Conservation (phyloP, 2,113 vertebrate species). For the Indicator indicator region DNA sequence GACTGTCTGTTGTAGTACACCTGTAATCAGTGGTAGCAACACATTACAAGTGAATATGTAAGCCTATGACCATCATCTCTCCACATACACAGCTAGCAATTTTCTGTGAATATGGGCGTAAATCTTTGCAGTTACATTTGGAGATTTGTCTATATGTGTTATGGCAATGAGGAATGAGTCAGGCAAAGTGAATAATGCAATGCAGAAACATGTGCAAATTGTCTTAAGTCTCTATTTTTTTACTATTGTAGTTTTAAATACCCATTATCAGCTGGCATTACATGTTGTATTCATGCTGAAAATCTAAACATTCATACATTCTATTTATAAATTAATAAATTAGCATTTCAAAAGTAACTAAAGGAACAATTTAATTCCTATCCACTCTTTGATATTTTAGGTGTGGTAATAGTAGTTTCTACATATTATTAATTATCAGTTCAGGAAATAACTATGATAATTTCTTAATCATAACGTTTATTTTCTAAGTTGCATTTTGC, state of each 20-base stretch:
- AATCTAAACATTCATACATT: not conserved
- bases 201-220: not conserved
- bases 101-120: not conserved
- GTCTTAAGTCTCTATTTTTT: not conserved
- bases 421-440: not conserved
- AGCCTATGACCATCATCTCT: not conserved
- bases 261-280: not conserved
- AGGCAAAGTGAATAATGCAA: not conserved
- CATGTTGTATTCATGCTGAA: not conserved
- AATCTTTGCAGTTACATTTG: not conserved
- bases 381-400: not conserved
- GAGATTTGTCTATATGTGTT: not conserved
- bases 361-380: not conserved
- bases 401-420: not conserved
- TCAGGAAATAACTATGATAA: not conserved
- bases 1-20: not conserved
- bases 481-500: not conserved
- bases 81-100: not conserved
- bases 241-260: not conserved
- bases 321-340: not conserved
- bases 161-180: not conserved
- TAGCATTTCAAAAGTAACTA: not conserved
- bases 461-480: too few species aligned
- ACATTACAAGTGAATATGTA: not conserved
- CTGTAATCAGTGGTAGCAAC: not conserved